Percentiles rank a stretch among this genome's conserved stretches.
These are phyloP conservation scores for Orchestes rusci DNA, from an alignment of 2,888 invertebrate species.

Conservation along the genomic window DNA sequence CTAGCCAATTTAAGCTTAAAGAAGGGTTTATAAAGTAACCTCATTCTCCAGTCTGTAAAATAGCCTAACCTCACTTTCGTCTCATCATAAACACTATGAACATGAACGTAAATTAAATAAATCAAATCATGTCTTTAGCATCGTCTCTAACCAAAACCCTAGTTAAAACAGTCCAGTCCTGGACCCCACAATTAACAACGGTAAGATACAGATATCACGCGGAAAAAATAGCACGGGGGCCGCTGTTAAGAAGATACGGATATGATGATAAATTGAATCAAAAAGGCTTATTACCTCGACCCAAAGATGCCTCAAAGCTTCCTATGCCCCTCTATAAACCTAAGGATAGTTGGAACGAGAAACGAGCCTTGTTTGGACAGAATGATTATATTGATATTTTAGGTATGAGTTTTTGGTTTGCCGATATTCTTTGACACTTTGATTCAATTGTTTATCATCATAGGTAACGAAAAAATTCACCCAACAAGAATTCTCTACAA, in stretches of 20 bases:
- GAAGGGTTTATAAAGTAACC: too few species aligned
- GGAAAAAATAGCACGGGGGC: slow-evolving; percentile 52
- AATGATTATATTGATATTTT: slow-evolving; percentile 97
- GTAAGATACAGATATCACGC: slow-evolving; percentile 56
- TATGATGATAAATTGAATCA: slow-evolving; percentile 61
- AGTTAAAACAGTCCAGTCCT: slow-evolving; percentile 19
- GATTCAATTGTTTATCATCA: too few species aligned
- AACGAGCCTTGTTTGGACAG: slow-evolving; percentile 82
- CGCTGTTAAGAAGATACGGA: slow-evolving; percentile 60
- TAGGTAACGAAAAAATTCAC: slow-evolving; percentile 70
- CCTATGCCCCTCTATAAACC: slow-evolving; percentile 69
- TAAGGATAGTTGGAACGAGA: slow-evolving; percentile 66
- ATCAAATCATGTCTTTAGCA: slow-evolving; percentile 13
- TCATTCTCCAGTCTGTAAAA: too few species aligned
- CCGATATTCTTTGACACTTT: too few species aligned
- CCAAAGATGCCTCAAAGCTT: slow-evolving; percentile 45
- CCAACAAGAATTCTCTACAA: slow-evolving; percentile 80
- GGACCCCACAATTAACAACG: slow-evolving; percentile 41
- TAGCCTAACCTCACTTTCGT: too few species aligned
- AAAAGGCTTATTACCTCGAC: slow-evolving; percentile 64
- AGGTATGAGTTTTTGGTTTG: too few species aligned
- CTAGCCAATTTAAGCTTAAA: too few species aligned
- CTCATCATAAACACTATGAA: too few species aligned
- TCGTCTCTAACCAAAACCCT: slow-evolving; percentile 5
- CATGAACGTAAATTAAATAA: too few species aligned